These are phyloP conservation scores for Phalacrocorax brasilianus DNA, from an alignment of 2,113 vertebrate species.

Conservation along the genomic window DNA sequence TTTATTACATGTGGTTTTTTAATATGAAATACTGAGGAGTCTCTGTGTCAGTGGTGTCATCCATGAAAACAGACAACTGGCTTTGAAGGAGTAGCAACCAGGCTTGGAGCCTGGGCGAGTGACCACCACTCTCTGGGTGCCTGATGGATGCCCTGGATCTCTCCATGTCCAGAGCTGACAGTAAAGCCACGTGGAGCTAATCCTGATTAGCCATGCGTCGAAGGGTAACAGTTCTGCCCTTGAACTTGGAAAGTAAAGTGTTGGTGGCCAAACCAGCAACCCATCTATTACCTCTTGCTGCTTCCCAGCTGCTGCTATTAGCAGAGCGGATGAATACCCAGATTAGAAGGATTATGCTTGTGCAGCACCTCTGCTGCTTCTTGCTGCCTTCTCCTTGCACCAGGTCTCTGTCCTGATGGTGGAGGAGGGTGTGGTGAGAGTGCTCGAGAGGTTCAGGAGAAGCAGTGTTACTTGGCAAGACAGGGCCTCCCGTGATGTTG, in stretches of 20 bases:
- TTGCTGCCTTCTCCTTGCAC: background rate
- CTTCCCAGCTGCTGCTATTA: background rate
- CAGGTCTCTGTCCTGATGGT: rapidly evolving
- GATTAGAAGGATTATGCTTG: background rate
- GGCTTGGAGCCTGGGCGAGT: background rate
- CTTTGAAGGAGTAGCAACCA: background rate
- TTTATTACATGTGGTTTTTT: background rate
- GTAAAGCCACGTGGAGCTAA: slow-evolving; percentile 26
- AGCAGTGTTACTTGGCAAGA: rapidly evolving
- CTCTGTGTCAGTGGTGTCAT: background rate
- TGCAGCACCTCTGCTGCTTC: background rate
- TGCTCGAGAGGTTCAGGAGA: background rate
- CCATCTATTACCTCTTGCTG: background rate
- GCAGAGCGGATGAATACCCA: background rate
- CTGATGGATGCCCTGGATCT: background rate
- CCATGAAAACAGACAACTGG: background rate
- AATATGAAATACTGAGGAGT: background rate
- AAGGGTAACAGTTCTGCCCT: slow-evolving; percentile 34
- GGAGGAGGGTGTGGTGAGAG: background rate
- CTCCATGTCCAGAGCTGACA: background rate
- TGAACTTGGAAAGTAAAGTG: background rate
- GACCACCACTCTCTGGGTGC: background rate
- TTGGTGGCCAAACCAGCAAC: background rate
- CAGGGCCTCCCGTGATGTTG: rapidly evolving
- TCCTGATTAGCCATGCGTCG: background rate